Base-by-base conservation (phyloP, 2,888 invertebrate species). In the Phymatocera aterrima region DNA sequence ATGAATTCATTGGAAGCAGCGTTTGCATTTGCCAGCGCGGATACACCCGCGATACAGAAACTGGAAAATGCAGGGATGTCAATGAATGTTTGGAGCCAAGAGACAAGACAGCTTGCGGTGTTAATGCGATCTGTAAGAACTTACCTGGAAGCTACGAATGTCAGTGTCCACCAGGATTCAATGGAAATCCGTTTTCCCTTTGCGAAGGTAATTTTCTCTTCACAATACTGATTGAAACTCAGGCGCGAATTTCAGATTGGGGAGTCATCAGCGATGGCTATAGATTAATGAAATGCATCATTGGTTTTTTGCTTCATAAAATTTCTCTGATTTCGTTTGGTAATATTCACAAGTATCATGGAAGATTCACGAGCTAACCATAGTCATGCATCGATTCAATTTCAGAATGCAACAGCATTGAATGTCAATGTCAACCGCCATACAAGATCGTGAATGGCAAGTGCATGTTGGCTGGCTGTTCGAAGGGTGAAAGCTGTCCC, bases 81-180 rank as follows among this genome's bases (percentile, higher is more conserved):
- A 95, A 98, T 87, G 97, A 98, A 90, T 98, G 97, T 87, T 93
- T 94, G 3, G 95, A 95, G 84, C 92, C 94, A 37, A 91, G 94
- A 77, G 95, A 94, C 78, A 96, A 95, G 83, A 94, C 95, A 2
- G 95, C 96, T 21, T 98, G 98, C 90, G 98, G 97, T 0, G 91
- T 96, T 31, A 97, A 97, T 90, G 97, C 97, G 0, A 94, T 97
- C 79, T 98, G 98, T 87, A 97, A 97, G 89, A 98, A 98, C 91
- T 91, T 97, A 74, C 97, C 97, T 0, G 98, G 98, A 65, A 97
- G 97, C 87, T 98, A 97, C 88, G 97, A 97, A 91, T 98, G 98
- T 85, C 96, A 96, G 86, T 98, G 98, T 86, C 96, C 97, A 0
- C 92, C 94, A 37, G 97, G 97, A 43, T 97, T 96, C 88, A 96